Percentiles rank a stretch among this genome's conserved stretches.
These are phyloP conservation scores for Hystrix brachyura DNA, from an alignment of 2,113 vertebrate species.

Conservation along the genomic window DNA sequence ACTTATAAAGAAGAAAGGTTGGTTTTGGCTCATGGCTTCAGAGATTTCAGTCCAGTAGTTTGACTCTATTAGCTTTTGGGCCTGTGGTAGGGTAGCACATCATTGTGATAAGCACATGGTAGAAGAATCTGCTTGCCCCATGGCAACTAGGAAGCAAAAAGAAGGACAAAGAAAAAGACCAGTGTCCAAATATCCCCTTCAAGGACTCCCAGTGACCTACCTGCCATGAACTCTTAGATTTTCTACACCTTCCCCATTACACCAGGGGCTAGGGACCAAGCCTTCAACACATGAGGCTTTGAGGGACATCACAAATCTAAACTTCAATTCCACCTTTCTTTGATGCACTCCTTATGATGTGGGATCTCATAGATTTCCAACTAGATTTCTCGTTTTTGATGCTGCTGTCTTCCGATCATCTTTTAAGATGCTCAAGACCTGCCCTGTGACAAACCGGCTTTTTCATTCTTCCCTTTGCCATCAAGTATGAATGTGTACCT, in stretches of 20 bases:
- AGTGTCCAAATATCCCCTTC: too few relatives aligned
- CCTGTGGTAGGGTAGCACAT: background rate
- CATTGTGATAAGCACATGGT: too few relatives aligned
- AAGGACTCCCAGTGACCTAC: background rate
- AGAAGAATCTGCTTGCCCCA: background rate
- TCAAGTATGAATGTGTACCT: too few relatives aligned
- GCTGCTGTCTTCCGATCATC: background rate
- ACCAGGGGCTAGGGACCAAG: too few relatives aligned
- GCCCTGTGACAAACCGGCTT: background rate
- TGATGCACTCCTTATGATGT: accelerated
- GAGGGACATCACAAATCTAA: background rate
- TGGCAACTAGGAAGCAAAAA: background rate
- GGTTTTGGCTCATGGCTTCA: background rate
- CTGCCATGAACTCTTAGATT: background rate
- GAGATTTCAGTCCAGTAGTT: background rate
- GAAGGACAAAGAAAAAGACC: background rate
- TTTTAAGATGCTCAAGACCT: background rate
- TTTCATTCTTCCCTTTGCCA: background rate
- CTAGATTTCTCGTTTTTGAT: background rate
- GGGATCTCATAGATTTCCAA: accelerated
- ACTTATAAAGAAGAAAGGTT: background rate
- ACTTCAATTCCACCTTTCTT: background rate
- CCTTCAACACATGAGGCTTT: background rate
- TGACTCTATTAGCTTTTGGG: background rate
- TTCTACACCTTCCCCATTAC: background rate